A percentile compares a stretch with the other conserved stretches of the same genome.
Evolutionary conservation across 2,113 vertebrate genomes (phyloP).

Genomic region (Terrapene triunguis): DNA sequence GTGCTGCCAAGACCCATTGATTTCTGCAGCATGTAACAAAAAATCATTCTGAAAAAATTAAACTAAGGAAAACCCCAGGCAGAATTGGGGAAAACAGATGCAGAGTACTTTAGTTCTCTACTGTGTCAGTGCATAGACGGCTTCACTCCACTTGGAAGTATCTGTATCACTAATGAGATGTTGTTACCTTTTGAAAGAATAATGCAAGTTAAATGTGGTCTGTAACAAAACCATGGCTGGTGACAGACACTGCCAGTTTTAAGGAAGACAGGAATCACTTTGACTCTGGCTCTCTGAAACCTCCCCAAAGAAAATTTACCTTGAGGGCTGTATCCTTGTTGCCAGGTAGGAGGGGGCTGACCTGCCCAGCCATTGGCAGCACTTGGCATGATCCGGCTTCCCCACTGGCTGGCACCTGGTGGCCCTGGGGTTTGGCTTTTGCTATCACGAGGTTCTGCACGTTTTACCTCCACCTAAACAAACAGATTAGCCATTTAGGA

Average conservation of each 20-base stretch:
- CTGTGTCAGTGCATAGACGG: fast-evolving
- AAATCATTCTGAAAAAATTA: fast-evolving
- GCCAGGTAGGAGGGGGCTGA: conserved; percentile 95
- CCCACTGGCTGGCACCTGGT: conserved; percentile 93
- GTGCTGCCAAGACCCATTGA: fast-evolving
- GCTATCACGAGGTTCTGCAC: conserved; percentile 96
- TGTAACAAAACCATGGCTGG: neutral
- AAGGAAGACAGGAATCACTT: neutral
- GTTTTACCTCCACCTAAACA: conserved; percentile 99
- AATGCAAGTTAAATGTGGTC: neutral
- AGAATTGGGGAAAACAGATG: fast-evolving
- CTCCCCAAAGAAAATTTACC: conserved; percentile 75
- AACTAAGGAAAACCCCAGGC: fast-evolving
- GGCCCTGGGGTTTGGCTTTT: conserved; percentile 92
- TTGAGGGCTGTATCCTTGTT: conserved; percentile 95
- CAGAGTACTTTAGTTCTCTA: fast-evolving
- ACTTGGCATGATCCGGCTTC: conserved; percentile 91
- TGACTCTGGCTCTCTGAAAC: fast-evolving
- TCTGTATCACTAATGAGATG: neutral
- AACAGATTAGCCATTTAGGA: conserved; percentile 84
- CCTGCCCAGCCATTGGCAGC: conserved; percentile 98
- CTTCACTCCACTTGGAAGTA: fast-evolving
- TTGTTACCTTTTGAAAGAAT: neutral
- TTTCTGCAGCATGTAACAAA: fast-evolving
- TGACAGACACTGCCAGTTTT: fast-evolving